A percentile compares a stretch with the other conserved stretches of the same genome.
phyloP scores from a whole-genome alignment of 1,140 invertebrate genomes.

The Macrosteles quadrilineatus region DNA sequence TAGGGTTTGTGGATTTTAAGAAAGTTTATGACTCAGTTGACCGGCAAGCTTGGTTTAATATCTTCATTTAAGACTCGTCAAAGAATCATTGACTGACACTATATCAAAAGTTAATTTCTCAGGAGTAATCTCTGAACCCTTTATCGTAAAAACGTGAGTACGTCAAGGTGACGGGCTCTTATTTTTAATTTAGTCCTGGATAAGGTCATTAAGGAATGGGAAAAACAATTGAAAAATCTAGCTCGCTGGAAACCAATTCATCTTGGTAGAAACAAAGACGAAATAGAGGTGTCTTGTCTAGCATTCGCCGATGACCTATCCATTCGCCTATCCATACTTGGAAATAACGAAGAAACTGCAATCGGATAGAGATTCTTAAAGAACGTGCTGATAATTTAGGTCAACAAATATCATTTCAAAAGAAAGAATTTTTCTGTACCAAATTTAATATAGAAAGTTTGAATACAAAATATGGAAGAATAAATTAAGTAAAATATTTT shows the following conservation, averaged over 20 bases:
- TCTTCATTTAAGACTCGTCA: no score
- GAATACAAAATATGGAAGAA: slow-evolving; percentile 28
- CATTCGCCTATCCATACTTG: slow-evolving; percentile 11
- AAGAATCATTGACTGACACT: slow-evolving; percentile 5
- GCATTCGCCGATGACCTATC: slow-evolving; percentile 1
- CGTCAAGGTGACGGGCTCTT: slow-evolving; percentile 25
- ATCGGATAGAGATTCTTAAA: slow-evolving; percentile 26
- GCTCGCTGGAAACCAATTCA: background rate
- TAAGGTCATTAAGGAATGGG: background rate
- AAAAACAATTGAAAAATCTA: background rate
- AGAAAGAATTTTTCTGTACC: slow-evolving; percentile 22
- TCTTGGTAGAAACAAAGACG: background rate
- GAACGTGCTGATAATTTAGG: slow-evolving; percentile 23
- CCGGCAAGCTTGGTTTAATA: no score
- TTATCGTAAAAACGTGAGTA: slow-evolving; percentile 8
- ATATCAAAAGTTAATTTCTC: slow-evolving; percentile 26
- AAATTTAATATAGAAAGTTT: slow-evolving; percentile 15
- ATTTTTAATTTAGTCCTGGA: slow-evolving; percentile 26
- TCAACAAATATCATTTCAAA: slow-evolving; percentile 26
- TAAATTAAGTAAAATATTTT: slow-evolving; percentile 14
- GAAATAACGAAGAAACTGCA: slow-evolving; percentile 4
- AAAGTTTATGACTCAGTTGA: no score
- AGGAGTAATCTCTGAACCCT: slow-evolving; percentile 28
- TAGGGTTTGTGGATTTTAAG: no score
- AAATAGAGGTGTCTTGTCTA: slow-evolving; percentile 14